These are phyloP conservation scores for Rhopalosiphum maidis DNA, from an alignment of 1,140 invertebrate species.

Conservation along the genomic window DNA sequence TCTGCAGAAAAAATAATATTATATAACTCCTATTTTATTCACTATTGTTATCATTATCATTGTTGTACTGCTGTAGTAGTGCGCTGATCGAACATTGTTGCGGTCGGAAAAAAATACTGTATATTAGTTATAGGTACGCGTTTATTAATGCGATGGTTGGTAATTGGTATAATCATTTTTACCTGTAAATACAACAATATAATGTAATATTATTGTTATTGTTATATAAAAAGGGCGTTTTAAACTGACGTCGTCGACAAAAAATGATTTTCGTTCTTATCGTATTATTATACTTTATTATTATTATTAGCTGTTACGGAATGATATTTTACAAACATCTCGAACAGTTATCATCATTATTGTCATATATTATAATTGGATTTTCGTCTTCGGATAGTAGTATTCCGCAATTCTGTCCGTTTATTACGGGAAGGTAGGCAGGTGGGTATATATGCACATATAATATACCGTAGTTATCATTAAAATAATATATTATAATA, in stretches of 20 bases:
- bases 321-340: conserved; percentile 4
- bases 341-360: background rate
- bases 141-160: background rate
- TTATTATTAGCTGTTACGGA: background rate
- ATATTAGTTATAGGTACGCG: background rate
- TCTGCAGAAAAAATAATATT: background rate
- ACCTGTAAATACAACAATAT: background rate
- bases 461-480: background rate
- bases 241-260: background rate
- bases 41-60: background rate
- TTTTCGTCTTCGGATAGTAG: background rate
- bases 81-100: background rate
- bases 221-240: background rate
- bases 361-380: conserved; percentile 10
- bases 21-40: background rate
- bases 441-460: background rate
- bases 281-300: conserved; percentile 8
- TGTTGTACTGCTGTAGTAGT: background rate
- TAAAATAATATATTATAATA: background rate
- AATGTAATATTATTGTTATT: background rate
- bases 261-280: background rate
- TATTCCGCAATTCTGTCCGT: background rate
- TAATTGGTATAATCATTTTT: background rate
- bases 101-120: background rate
- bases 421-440: background rate